Base-by-base conservation (phyloP, 1,140 invertebrate species). In the Papilio glaucus region DNA sequence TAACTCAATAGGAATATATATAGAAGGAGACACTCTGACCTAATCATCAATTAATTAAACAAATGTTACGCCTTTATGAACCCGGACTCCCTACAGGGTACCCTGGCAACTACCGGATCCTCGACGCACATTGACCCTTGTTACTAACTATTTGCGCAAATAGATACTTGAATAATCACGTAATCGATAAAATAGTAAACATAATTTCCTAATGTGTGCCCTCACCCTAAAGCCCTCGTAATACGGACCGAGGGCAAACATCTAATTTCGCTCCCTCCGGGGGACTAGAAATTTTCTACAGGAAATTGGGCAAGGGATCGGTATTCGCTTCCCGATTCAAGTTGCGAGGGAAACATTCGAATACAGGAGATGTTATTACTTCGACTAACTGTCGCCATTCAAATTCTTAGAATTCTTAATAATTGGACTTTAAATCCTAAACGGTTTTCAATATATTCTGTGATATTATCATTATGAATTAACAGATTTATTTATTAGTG, bases 291-390 rank as follows among this genome's bases (percentile, higher is more conserved):
- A 29, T 63, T 45, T 45, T 69, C 67, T 45, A 5, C 67, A 69
- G 67, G 67, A 69, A 69, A 69, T 69, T 69, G 67, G 24, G 65
- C 65, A 65, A 39, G 67, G 42, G 41, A 49, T 53, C 42, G 42
- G 26, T 21, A 26, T 68, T 68, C 13, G 21, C 42, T 41, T 65
- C 62, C 15, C 62, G 15, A 65, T 65, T 15, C 45, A 2, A 37
- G 62, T 65, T 39, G 37, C 33, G 4, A 13, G 33, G 13, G 41
- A 18, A 33, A 69, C 42, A 37, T 67, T 67, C 13, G n/a, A 67
- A 67, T 21, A 62, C 9, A 10, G 9, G 26, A 8, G 18, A n/a
- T 6, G 4, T 8, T 13, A 13, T 41, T 41, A 41, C 39, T 13
- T 41, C 12, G 12, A 41, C 39, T 41, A 41, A 13, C 0, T 13